Percentiles rank a stretch among this genome's conserved stretches.
phyloP scores from a whole-genome alignment of 2,888 invertebrate species.

The Nephrotoma appendiculata region DNA sequence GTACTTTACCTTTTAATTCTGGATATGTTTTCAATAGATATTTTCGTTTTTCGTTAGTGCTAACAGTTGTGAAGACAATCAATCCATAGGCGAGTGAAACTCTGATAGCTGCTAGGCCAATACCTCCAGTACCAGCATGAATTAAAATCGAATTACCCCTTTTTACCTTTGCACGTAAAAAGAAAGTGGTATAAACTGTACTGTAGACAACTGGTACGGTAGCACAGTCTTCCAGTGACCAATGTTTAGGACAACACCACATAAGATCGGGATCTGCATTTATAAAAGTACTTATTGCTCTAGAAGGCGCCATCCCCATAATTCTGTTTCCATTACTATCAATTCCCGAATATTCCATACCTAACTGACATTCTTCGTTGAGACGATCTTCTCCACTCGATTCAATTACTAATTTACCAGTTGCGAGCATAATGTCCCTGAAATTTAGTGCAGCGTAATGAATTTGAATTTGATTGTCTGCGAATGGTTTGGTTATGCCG shows the following conservation, averaged over 20 bases:
- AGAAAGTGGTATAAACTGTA: conserved; percentile 43
- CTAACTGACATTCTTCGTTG: conserved; percentile 49
- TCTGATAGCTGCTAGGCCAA: conserved; percentile 57
- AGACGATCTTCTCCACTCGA: conserved; percentile 51
- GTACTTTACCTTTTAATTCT: conserved; percentile 36
- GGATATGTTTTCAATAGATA: conserved; percentile 43
- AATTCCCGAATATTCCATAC: conserved; percentile 53
- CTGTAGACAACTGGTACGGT: conserved; percentile 66
- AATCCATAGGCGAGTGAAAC: conserved; percentile 49
- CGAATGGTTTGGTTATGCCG: too few relatives aligned
- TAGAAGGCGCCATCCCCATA: conserved; percentile 43
- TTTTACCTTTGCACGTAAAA: conserved; percentile 28
- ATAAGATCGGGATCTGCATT: conserved; percentile 27
- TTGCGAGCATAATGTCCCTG: conserved; percentile 88
- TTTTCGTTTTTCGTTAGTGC: conserved; percentile 45
- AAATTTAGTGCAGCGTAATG: conserved; percentile 78
- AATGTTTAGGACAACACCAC: conserved; percentile 57
- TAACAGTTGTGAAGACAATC: conserved; percentile 56
- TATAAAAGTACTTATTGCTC: conserved; percentile 41
- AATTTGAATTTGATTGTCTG: conserved; percentile 45
- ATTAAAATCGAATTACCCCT: too few relatives aligned
- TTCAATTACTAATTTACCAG: conserved; percentile 76
- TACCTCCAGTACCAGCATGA: too few relatives aligned
- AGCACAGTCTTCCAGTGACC: conserved; percentile 60
- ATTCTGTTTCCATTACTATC: conserved; percentile 40